These are phyloP conservation scores for Channa maculata DNA, from an alignment of 2,113 vertebrate genomes.

Conservation along the genomic window DNA sequence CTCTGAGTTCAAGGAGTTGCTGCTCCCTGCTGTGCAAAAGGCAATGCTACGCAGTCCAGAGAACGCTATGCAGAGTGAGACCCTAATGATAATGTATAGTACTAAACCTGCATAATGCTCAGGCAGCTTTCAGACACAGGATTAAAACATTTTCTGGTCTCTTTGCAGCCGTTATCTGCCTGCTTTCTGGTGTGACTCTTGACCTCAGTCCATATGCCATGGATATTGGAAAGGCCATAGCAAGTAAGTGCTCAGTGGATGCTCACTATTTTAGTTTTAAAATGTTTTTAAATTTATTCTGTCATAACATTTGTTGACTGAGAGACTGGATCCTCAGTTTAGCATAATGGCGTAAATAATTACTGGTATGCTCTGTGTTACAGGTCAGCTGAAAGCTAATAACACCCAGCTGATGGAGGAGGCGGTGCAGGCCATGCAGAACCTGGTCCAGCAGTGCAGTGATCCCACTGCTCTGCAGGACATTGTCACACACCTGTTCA, in stretches of 20 bases:
- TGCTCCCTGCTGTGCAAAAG: slow-evolving; percentile 94
- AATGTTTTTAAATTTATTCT: too few relatives aligned
- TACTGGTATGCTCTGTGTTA: slow-evolving; percentile 2
- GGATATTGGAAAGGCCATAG: slow-evolving; percentile 93
- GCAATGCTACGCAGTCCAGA: slow-evolving; percentile 95
- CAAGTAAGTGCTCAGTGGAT: slow-evolving; percentile 81
- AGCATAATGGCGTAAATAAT: not conserved
- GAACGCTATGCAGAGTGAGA: slow-evolving; percentile 94
- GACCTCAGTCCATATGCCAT: slow-evolving; percentile 97
- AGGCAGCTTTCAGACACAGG: not conserved
- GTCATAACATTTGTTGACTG: too few relatives aligned
- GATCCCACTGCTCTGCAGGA: slow-evolving; percentile 89
- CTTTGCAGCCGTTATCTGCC: slow-evolving; percentile 89
- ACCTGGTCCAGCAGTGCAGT: slow-evolving; percentile 93
- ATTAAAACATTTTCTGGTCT: slow-evolving; percentile 12
- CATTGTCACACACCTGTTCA: slow-evolving; percentile 90
- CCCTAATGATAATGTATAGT: not conserved
- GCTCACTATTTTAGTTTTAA: not conserved
- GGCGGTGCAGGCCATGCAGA: slow-evolving; percentile 90
- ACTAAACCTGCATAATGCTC: not conserved
- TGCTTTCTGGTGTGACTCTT: slow-evolving; percentile 91
- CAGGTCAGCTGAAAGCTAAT: slow-evolving; percentile 96
- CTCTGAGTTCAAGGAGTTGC: slow-evolving; percentile 91
- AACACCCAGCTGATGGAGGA: slow-evolving; percentile 93
- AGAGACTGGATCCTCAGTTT: not conserved